phyloP scores from a whole-genome alignment of 2,888 invertebrate genomes.

The Volucella zonaria region DNA sequence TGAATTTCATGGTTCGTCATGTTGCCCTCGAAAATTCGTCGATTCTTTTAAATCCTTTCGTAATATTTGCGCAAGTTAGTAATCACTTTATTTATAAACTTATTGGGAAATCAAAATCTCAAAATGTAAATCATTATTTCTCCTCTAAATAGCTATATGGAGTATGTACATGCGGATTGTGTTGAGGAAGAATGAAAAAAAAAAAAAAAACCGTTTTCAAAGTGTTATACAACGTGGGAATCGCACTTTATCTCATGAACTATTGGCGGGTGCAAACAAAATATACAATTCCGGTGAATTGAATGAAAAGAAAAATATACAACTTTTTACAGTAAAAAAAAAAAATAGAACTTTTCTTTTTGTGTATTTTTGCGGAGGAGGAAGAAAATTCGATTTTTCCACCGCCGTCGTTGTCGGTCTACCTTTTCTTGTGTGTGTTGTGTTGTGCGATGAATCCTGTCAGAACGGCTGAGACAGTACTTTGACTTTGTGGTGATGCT shows the following conservation, averaged over 20 bases:
- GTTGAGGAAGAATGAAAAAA: conserved; percentile 14
- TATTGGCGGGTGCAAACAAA: neutral
- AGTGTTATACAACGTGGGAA: conserved; percentile 65
- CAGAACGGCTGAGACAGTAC: conserved; percentile 5
- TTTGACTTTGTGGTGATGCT: conserved; percentile 13
- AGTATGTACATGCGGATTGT: conserved; percentile 45
- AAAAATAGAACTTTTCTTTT: conserved; percentile 22
- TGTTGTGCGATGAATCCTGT: conserved; percentile 69
- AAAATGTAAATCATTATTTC: conserved; percentile 39
- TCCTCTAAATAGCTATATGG: neutral
- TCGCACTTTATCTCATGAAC: conserved; percentile 10
- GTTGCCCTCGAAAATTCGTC: conserved; percentile 33
- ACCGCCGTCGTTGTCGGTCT: conserved; percentile 46
- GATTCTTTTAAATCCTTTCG: conserved; percentile 37
- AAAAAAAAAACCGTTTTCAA: conserved; percentile 61
- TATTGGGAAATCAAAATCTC: conserved; percentile 59
- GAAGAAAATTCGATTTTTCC: conserved; percentile 71
- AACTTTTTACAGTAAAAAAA: conserved; percentile 4
- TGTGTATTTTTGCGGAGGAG: conserved; percentile 58
- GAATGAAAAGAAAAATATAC: neutral
- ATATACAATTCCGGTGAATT: neutral
- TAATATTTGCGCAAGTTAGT: conserved; percentile 43
- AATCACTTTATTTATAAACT: conserved; percentile 69
- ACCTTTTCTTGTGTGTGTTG: conserved; percentile 4
- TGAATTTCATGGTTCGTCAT: conserved; percentile 70